Conservation (phyloP, 2,797 vertebrate species). For the Heteromormyrus szaboi region DNA sequence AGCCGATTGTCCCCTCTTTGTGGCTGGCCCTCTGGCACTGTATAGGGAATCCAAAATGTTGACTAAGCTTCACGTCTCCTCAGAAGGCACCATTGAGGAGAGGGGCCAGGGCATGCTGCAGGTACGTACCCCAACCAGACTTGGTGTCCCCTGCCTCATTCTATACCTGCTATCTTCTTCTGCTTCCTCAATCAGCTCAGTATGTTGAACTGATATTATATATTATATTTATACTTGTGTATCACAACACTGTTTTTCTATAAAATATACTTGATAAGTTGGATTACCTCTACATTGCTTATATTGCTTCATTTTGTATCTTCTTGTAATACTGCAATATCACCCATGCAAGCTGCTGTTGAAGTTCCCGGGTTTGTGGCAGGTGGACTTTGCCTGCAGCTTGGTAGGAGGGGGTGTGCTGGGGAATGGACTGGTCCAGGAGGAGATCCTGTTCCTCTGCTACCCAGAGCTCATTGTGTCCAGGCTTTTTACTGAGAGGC, state of each 20-base stretch:
- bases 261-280: background rate
- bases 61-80: constrained; percentile 42
- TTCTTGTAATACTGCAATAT: background rate
- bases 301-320: background rate
- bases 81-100: constrained; percentile 48
- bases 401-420: constrained; percentile 59
- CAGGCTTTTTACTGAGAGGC: constrained; percentile 62
- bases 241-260: background rate
- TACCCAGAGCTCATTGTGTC: constrained; percentile 63
- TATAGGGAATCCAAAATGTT: constrained; percentile 35
- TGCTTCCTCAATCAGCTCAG: background rate
- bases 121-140: constrained; percentile 35
- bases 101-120: constrained; percentile 55
- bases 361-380: background rate
- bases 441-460: constrained; percentile 64
- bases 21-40: background rate
- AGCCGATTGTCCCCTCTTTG: background rate
- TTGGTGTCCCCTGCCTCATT: background rate
- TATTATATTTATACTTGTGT: background rate
- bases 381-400: constrained; percentile 62
- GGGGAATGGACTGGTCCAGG: constrained; percentile 57
- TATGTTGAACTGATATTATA: background rate
- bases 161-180: background rate
- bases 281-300: background rate
- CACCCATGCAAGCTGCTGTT: background rate